phyloP scores from a whole-genome alignment of 2,888 invertebrate genomes.

The Lochmaea crataegi region DNA sequence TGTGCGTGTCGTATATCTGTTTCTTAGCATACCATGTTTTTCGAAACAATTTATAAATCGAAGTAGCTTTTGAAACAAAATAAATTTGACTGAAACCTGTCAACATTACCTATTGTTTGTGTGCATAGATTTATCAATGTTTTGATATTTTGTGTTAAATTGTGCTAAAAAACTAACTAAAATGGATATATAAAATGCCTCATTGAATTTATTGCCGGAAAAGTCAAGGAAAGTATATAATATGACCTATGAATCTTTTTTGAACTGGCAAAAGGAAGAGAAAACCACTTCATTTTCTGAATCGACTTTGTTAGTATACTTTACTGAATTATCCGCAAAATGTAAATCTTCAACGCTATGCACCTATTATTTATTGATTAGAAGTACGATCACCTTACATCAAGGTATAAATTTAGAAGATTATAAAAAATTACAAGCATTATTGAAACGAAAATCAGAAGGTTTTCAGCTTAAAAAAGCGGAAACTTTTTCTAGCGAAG shows the following conservation, averaged over 20 bases:
- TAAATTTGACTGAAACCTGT: neutral
- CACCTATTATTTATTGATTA: neutral
- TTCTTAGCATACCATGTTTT: too few relatives aligned
- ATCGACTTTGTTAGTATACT: conserved; percentile 11
- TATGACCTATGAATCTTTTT: too few relatives aligned
- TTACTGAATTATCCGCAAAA: conserved; percentile 6
- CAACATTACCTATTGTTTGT: neutral
- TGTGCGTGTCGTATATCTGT: too few relatives aligned
- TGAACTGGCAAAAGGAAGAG: neutral
- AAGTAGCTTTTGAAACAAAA: neutral
- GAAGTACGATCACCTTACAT: too few relatives aligned
- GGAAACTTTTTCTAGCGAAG: too few relatives aligned
- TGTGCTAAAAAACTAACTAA: neutral
- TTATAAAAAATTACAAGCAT: too few relatives aligned
- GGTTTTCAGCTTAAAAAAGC: too few relatives aligned
- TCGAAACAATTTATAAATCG: too few relatives aligned
- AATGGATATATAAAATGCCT: conserved; percentile 2
- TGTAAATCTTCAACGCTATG: neutral
- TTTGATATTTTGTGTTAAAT: neutral
- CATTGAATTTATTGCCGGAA: too few relatives aligned
- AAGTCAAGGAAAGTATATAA: too few relatives aligned
- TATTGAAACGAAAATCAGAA: too few relatives aligned
- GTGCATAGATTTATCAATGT: neutral
- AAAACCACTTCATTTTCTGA: conserved; percentile 15
- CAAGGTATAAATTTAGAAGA: too few relatives aligned